Base-by-base conservation (phyloP, 2,888 invertebrate genomes). In the Epinotia ramella region DNA sequence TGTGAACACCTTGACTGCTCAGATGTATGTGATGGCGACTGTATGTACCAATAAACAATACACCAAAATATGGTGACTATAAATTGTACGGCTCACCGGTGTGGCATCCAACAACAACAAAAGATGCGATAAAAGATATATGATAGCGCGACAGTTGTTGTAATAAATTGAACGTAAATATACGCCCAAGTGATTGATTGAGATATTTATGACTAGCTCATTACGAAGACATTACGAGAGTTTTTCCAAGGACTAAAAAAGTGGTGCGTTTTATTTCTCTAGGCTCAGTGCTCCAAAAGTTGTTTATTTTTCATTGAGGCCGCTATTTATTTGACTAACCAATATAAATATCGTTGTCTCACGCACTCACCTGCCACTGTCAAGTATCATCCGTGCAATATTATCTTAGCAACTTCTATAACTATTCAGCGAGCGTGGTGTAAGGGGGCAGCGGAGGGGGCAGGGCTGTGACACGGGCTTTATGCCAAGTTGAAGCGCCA, bases 401-500 rank as follows among this genome's bases (percentile, higher is more conserved):
- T 24, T 9, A 46, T 18, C 12, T 11, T 64, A 63, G 20, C 40
- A 28, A 66, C 28, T 53, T 66, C 53, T 33, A 53, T 66, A n/a
- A 53, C 12, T 33, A 53, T 53, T n/a, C 11, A 49, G 49, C 65
- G 11, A 20, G 81, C 85, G 85, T 88, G 86, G 87, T 85, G 88
- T 86, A 82, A 87, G 84, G 84, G 84, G 87, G 86, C 85, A 86
- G 85, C 79, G 83, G 83, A 87, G 87, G 88, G 84, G 89, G 88
- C 81, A 86, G 86, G 86, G 88, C 87, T 40, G 85, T 82, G 84
- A 85, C 85, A 79, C 87, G 90, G 93, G 93, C 93, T 88, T 79
- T 80, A 83, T 89, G 93, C 93, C 93, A 93, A 92, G 84, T 86
- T 87, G 85, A 87, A 91, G 93, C 93, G 93, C 93, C 93, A 90